Percentiles rank a stretch among this genome's conserved stretches.
Evolutionary conservation across 2,888 invertebrate genomes (phyloP).

Genomic region (Tipula confusa): DNA sequence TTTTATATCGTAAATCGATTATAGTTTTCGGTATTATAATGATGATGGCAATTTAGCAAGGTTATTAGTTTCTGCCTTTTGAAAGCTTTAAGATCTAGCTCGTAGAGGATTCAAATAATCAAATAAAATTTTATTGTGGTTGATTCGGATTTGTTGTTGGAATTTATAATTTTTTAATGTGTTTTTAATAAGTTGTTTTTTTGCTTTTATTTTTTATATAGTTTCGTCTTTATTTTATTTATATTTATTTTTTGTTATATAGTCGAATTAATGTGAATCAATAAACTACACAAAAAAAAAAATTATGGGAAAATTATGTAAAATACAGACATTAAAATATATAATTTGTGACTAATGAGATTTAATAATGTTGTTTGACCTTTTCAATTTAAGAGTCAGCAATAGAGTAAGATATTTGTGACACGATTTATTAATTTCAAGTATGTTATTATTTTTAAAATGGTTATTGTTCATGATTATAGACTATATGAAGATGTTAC

Average conservation of each 20-base stretch:
- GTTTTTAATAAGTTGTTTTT: background rate
- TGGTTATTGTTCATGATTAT: too few species aligned
- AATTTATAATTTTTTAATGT: slow-evolving; percentile 9
- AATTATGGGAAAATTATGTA: slow-evolving; percentile 9
- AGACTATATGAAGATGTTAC: too few species aligned
- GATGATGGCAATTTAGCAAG: background rate
- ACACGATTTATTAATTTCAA: background rate
- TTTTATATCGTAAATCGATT: background rate
- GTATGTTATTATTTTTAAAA: background rate
- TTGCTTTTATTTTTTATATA: background rate
- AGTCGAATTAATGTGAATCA: background rate
- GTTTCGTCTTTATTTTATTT: too few species aligned
- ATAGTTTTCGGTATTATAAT: background rate
- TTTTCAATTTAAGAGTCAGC: background rate
- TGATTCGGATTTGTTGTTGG: background rate
- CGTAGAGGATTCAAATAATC: background rate
- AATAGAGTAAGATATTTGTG: background rate
- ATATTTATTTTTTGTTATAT: background rate
- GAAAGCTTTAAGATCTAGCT: background rate
- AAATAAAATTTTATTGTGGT: background rate
- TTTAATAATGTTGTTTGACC: background rate
- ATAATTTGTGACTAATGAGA: slow-evolving; percentile 12
- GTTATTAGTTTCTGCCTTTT: background rate
- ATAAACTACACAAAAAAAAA: slow-evolving; percentile 15
- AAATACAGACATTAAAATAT: slow-evolving; percentile 3